phyloP scores from a whole-genome alignment of 1,140 invertebrate genomes.

The Zaprionus vittiger region DNA sequence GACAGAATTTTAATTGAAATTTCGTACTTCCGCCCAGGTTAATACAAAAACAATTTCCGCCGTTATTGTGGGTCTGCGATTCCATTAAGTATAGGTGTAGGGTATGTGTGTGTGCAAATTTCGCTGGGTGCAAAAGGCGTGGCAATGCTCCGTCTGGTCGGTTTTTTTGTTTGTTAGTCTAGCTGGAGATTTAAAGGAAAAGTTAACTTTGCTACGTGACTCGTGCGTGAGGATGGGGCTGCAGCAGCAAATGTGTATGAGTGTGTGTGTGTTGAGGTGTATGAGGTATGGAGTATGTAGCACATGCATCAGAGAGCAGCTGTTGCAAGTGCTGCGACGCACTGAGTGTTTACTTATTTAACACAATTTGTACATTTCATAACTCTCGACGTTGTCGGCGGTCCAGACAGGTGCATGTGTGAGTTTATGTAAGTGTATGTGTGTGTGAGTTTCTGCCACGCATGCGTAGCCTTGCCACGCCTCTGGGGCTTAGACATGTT shows the following conservation, averaged over 20 bases:
- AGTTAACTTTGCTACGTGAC: constrained; percentile 60
- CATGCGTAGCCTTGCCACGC: constrained; percentile 61
- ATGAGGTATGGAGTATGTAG: constrained; percentile 5
- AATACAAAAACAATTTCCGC: constrained; percentile 72
- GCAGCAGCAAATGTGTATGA: constrained; percentile 6
- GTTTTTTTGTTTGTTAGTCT: neutral
- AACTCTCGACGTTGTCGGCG: constrained; percentile 44
- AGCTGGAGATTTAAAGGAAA: constrained; percentile 16
- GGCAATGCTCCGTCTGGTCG: neutral
- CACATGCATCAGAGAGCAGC: constrained; percentile 24
- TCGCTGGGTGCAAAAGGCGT: too few relatives aligned
- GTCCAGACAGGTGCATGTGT: constrained; percentile 7
- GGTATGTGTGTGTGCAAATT: neutral
- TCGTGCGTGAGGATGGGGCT: constrained; percentile 36
- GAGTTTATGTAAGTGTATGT: neutral
- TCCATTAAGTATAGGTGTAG: constrained; percentile 33
- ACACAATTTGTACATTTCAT: constrained; percentile 79
- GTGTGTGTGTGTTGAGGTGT: constrained; percentile 27
- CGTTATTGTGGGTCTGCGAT: neutral
- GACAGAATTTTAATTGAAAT: constrained; percentile 70
- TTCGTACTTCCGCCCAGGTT: constrained; percentile 51
- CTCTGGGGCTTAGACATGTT: constrained; percentile 18
- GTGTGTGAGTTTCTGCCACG: constrained; percentile 40
- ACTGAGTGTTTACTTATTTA: constrained; percentile 75
- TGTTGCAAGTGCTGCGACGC: constrained; percentile 53